Base-by-base conservation (phyloP, 2,797 vertebrate species). In the Acanthiza pusilla region DNA sequence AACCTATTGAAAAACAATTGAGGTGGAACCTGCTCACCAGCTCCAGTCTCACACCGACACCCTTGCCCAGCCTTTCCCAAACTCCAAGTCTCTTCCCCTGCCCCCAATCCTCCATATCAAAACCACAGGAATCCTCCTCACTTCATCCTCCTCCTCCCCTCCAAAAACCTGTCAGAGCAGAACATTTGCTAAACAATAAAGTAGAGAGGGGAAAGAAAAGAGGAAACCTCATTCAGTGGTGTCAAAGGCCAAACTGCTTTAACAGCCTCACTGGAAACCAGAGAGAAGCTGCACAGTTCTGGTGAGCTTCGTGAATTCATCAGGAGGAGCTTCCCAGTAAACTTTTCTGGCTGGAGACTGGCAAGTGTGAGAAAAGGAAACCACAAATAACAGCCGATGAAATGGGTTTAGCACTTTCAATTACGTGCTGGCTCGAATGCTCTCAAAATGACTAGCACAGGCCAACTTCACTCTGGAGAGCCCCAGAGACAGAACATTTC, bases 21-120 rank as follows among this genome's bases (percentile, higher is more conserved):
- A 95, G 97, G 96, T 98, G 97, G 98, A 97, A 97, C 96, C 97
- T 97, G 98, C 98, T 98, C 98, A 98, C 97, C 97, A 96, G 94
- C 96, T 97, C 98, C 98, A 96, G 96, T 97, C 98, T 91, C 94
- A 94, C 92, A 95, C 80, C 61, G 10, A 76, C 60, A 77, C 54
- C 65, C 91, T 95, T 96, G 95, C 77, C 87, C 89, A 65, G 62
- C 66, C 57, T 75, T 95, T 94, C 81, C 67, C 77, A 77, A 88
- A 88, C 81, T 83, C 93, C 27, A 77, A 88, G 75, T 81, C 78
- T 68, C 58, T 72, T 30, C 43, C 75, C 43, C 62, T 3, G 1
- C 30, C 77, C 61, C 18, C 54, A 78, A 2, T 63, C 50, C 91
- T 83, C 70, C 81, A 19, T 61, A 92, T 72, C 79, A 92, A 84